Conservation (phyloP, 2,797 vertebrate genomes). For the Oreochromis mossambicus region DNA sequence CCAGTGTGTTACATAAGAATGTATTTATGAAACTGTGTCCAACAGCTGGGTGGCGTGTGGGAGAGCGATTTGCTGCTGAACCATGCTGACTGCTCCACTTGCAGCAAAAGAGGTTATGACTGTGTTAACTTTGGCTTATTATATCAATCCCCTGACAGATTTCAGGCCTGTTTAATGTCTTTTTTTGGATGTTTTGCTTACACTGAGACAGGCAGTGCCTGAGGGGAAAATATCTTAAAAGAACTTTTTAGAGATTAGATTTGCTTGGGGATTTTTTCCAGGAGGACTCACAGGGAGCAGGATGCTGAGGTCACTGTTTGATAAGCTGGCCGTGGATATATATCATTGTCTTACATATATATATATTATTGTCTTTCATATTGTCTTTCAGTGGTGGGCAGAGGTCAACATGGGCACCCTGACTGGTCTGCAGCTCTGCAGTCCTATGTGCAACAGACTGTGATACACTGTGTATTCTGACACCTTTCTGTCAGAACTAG, state of each 20-base stretch:
- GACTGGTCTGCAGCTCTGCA: neutral
- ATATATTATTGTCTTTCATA: no score
- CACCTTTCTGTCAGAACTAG: no score
- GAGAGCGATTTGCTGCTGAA: neutral
- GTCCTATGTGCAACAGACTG: neutral
- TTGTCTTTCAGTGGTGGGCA: neutral
- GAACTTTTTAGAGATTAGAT: neutral
- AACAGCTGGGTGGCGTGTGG: neutral
- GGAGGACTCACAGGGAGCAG: neutral
- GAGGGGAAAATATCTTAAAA: neutral
- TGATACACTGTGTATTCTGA: neutral
- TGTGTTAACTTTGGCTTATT: neutral
- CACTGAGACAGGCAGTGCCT: neutral
- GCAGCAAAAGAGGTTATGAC: neutral
- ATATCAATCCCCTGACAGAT: neutral
- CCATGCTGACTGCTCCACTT: neutral
- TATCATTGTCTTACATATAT: neutral
- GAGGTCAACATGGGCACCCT: neutral
- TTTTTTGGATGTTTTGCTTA: neutral
- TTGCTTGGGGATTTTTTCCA: neutral
- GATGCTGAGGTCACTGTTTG: neutral
- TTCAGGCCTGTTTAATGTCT: neutral
- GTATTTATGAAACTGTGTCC: neutral
- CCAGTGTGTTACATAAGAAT: neutral
- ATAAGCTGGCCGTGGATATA: neutral